Evolutionary conservation across 2,797 vertebrate species (phyloP).

Genomic region (Tinamus major): DNA sequence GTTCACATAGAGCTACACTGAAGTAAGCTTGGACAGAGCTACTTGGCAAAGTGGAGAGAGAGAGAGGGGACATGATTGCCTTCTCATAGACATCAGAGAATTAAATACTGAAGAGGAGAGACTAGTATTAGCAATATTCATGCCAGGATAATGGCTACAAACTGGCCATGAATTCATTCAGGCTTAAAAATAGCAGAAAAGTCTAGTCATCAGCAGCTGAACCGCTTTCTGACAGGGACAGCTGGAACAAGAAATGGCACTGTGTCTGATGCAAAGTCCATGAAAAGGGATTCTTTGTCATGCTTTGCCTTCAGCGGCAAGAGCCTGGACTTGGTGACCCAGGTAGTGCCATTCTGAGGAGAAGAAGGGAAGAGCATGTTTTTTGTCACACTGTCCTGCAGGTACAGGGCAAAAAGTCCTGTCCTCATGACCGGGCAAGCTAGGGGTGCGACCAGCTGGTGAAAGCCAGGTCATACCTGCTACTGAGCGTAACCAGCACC

Average conservation of each 20-base stretch:
- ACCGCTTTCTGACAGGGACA: not conserved
- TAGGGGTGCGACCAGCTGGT: not conserved
- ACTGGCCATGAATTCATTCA: not conserved
- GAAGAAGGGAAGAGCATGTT: not conserved
- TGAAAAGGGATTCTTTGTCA: not conserved
- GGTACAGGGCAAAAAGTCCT: not conserved
- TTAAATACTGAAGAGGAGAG: not conserved
- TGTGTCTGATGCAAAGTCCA: not conserved
- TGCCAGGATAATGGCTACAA: not conserved
- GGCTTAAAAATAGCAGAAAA: slow-evolving; percentile 14
- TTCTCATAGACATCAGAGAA: not conserved
- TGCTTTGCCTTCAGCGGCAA: not conserved
- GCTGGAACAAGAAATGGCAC: not conserved
- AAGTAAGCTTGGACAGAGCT: not conserved
- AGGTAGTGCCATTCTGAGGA: not conserved
- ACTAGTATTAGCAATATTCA: not conserved
- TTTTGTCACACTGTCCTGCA: not conserved
- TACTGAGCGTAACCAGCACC: not conserved
- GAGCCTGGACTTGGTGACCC: not conserved
- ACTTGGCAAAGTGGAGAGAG: not conserved
- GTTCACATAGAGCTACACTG: not conserved
- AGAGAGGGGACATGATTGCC: rapidly evolving
- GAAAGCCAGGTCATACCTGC: not conserved
- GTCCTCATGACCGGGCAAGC: not conserved
- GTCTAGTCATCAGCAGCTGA: not conserved